Percentiles rank a stretch among this genome's conserved stretches.
These are phyloP conservation scores for Teinopalpus imperialis DNA, from an alignment of 2,888 invertebrate genomes.

Conservation along the genomic window DNA sequence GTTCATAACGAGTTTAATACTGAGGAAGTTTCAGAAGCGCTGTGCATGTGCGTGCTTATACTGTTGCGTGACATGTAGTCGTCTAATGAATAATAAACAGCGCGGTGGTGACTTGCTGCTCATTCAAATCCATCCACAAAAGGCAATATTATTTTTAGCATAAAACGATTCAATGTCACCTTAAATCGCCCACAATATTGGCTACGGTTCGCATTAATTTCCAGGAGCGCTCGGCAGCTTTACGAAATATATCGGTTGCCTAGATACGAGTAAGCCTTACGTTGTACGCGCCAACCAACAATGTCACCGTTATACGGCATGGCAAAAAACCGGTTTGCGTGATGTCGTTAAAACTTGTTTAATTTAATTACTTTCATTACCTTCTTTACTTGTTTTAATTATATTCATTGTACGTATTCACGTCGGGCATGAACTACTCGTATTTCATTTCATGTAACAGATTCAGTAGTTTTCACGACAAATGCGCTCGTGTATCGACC, in stretches of 20 bases:
- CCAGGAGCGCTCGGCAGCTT: slow-evolving; percentile 33
- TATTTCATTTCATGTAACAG: slow-evolving; percentile 42
- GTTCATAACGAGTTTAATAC: slow-evolving; percentile 23
- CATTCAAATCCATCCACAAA: slow-evolving; percentile 75
- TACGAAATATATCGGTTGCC: slow-evolving; percentile 38
- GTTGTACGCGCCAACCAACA: slow-evolving; percentile 38
- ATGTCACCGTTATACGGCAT: slow-evolving; percentile 49
- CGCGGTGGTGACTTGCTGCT: slow-evolving; percentile 68
- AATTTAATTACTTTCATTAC: slow-evolving; percentile 79
- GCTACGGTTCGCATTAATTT: slow-evolving; percentile 48
- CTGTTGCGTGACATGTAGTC: slow-evolving; percentile 74
- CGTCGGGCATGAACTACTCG: slow-evolving; percentile 57
- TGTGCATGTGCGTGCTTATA: slow-evolving; percentile 68
- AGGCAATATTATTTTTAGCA: slow-evolving; percentile 68
- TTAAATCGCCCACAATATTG: slow-evolving; percentile 56
- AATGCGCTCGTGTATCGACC: slow-evolving; percentile 37
- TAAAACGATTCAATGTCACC: slow-evolving; percentile 63
- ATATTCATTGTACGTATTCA: slow-evolving; percentile 57
- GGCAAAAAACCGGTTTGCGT: slow-evolving; percentile 64
- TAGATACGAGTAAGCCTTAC: slow-evolving; percentile 37
- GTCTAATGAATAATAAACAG: slow-evolving; percentile 80
- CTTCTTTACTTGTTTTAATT: slow-evolving; percentile 80
- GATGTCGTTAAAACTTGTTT: slow-evolving; percentile 65
- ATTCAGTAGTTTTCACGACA: slow-evolving; percentile 53
- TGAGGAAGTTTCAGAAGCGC: slow-evolving; percentile 67